These are phyloP conservation scores for Lagocephalus sceleratus DNA, from an alignment of 2,797 vertebrate genomes.

Conservation along the genomic window DNA sequence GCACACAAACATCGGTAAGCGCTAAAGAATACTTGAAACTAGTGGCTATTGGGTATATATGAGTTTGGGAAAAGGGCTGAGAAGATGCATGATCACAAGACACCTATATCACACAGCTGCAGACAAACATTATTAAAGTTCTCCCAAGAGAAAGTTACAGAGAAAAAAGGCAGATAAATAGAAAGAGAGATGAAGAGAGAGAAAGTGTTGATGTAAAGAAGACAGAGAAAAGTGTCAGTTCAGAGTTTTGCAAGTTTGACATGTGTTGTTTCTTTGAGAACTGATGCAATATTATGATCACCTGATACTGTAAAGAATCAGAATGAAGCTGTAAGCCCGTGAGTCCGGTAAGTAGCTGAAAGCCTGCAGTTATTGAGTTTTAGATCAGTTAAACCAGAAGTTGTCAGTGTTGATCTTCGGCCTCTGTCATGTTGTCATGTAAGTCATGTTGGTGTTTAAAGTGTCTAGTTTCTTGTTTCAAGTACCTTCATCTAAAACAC, in stretches of 20 bases:
- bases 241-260: conserved; percentile 43
- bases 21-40: conserved; percentile 96
- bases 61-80: conserved; percentile 82
- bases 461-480: conserved; percentile 52
- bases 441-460: conserved; percentile 59
- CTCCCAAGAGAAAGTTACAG: conserved; percentile 83
- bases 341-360: conserved; percentile 27
- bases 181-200: conserved; percentile 37
- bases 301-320: conserved; percentile 21
- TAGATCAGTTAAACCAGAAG: conserved; percentile 29
- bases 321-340: conserved; percentile 31
- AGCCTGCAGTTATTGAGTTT: conserved; percentile 30
- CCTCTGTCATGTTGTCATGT: conserved; percentile 45
- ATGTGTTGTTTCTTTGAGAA: conserved; percentile 13
- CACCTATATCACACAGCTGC: conserved; percentile 91
- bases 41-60: conserved; percentile 93
- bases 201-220: conserved; percentile 53
- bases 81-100: conserved; percentile 95
- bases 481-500: conserved; percentile 51
- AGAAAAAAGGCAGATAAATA: conserved; percentile 70
- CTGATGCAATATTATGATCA: conserved; percentile 24
- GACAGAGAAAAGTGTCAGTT: conserved; percentile 49
- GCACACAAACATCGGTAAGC: conserved; percentile 99
- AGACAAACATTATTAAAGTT: conserved; percentile 92
- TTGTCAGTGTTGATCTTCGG: conserved; percentile 27